These are phyloP conservation scores for Otolemur garnettii DNA, from an alignment of 2,113 vertebrate genomes.

Conservation along the genomic window DNA sequence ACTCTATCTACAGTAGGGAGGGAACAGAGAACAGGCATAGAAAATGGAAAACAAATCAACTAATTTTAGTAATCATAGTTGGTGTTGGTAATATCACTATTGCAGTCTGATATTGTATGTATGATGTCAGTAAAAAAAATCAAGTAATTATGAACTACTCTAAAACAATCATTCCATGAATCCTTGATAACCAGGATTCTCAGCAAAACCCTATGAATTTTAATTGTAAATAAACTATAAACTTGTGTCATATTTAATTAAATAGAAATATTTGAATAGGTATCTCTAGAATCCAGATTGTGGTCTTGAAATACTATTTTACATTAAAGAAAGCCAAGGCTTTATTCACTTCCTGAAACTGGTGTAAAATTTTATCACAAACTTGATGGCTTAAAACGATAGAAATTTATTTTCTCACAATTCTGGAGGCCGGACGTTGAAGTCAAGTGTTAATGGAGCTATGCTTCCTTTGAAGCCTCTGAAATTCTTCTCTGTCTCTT, in stretches of 20 bases:
- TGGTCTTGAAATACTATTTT: slow-evolving; percentile 7
- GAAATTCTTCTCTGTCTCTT: background rate
- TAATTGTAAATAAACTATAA: slow-evolving; percentile 4
- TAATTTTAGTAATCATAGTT: background rate
- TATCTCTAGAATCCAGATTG: background rate
- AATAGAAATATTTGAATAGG: background rate
- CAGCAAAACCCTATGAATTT: background rate
- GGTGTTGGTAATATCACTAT: background rate
- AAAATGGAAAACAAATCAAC: background rate
- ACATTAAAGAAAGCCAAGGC: background rate
- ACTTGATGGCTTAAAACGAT: background rate
- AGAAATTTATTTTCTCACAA: background rate
- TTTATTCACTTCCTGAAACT: background rate
- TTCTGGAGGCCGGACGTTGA: background rate
- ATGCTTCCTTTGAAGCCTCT: background rate
- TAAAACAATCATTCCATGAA: background rate
- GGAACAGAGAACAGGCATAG: background rate
- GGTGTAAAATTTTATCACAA: background rate
- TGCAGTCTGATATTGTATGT: background rate
- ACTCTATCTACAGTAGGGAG: background rate
- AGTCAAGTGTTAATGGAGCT: background rate
- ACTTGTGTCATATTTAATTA: background rate
- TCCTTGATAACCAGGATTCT: slow-evolving; percentile 1
- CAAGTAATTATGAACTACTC: background rate
- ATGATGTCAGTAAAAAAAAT: too few relatives aligned